Evolutionary conservation across 2,797 vertebrate species (phyloP), one percentile per base, ranked within the genome.

Genomic region (Brachyrhaphis roseni): DNA sequence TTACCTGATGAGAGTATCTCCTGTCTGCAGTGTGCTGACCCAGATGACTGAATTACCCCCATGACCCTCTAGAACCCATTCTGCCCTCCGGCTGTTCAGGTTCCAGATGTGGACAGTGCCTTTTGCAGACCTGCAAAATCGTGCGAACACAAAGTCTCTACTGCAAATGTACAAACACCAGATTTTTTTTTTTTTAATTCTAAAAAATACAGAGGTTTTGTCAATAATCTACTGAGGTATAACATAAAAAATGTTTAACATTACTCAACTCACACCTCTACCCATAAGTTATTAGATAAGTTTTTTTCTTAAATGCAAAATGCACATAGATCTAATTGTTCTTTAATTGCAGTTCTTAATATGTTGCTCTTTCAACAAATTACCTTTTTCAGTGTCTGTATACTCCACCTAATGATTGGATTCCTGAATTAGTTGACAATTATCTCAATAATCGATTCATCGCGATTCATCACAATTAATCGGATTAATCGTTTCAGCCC

Each of bases 81-180:
- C 89, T 1, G 95, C 75, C 87, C 98, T 95, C 87, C 91, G 94
- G 20, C 95, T 98, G 86, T 92, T 95, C 86, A 99, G 93, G 92
- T 97, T 98, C 98, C 98, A 99, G 80, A 97, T 80, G 20, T 99
- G 97, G 84, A 99, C 91, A 76, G 93, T 68, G 12, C 98, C 98
- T 1, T 91, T 96, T 78, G 93, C 96, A 45, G 97, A 97, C 76
- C 98, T 99, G 80, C 45, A 94, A 55, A 83, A 79, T 28, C 75
- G 43, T 74, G 72, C 2, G 75, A 1, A 4, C 18, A 15, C 64
- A 68, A 41, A 68, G 18, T 16, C 64, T 68, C 20, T 41, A 68
- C 8, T 12, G 20, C 36, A 23, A 26, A 68, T 10, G 1, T 23
- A 23, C 7, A 4, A 66, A 59, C 7, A 36, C 5, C 59, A 3